Conservation (phyloP, 1,140 invertebrate species). For the Drosophila teissieri region DNA sequence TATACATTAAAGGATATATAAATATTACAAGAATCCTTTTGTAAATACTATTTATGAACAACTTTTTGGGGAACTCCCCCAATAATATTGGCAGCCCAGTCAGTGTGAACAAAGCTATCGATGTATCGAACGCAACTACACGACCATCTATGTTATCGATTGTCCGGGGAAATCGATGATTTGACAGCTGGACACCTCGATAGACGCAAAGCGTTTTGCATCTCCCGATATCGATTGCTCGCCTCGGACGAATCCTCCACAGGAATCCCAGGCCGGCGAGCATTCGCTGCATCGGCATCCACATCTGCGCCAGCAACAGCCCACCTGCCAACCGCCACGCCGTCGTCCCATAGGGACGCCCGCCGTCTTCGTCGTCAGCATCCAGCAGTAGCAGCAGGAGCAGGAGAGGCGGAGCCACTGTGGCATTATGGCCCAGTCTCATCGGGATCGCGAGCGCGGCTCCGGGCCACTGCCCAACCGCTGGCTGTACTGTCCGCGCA, state of each 20-base stretch:
- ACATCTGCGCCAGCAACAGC: background rate
- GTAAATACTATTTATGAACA: too few relatives aligned
- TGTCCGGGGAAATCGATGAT: background rate
- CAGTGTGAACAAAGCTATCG: too few relatives aligned
- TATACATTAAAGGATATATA: background rate
- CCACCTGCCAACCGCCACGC: background rate
- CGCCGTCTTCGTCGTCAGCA: constrained; percentile 10
- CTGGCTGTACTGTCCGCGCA: constrained; percentile 97
- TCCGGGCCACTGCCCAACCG: constrained; percentile 92
- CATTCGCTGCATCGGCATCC: background rate
- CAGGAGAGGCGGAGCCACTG: background rate
- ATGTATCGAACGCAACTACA: too few relatives aligned
- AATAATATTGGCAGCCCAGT: background rate
- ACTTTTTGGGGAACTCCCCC: background rate
- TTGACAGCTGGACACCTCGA: background rate
- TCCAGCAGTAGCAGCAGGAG: background rate
- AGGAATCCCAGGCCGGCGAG: background rate
- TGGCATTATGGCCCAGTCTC: constrained; percentile 55
- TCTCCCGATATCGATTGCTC: constrained; percentile 2
- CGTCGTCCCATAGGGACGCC: background rate
- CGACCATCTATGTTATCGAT: background rate
- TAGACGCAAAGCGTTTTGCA: background rate
- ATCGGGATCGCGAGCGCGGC: constrained; percentile 61
- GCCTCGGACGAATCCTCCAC: background rate
- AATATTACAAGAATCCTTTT: too few relatives aligned